A percentile compares a stretch with the other conserved stretches of the same genome.
Conservation (phyloP, 30 jellyfish, hydroid and myxozoan species). For the Aurelia aurita region DNA sequence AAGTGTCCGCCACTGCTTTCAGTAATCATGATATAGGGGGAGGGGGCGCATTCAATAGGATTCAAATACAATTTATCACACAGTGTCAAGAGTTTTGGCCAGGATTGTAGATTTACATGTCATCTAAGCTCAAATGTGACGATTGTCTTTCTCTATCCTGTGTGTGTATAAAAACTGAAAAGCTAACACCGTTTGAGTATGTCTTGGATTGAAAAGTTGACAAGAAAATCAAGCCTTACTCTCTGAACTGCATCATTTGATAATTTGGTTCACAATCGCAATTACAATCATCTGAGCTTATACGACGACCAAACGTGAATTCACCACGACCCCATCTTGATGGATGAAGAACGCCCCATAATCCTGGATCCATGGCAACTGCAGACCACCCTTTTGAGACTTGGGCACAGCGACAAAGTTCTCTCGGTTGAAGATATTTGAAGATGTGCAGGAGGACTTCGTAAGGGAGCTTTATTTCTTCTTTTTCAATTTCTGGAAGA, state of each 20-base stretch:
- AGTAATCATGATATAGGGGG: no score
- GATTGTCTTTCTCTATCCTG: no score
- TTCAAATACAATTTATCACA: no score
- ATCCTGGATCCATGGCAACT: constrained; percentile 62
- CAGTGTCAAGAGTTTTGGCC: no score
- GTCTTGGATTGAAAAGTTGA: no score
- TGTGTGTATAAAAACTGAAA: no score
- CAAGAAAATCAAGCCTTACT: constrained; percentile 45
- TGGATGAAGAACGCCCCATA: constrained; percentile 87
- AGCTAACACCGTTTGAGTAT: no score
- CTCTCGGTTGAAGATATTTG: constrained; percentile 88
- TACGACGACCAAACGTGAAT: constrained; percentile 73
- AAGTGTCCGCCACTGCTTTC: no score
- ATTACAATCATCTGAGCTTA: constrained; percentile 83
- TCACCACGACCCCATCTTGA: constrained; percentile 92
- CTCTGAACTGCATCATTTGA: constrained; percentile 71
- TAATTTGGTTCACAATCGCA: constrained; percentile 96
- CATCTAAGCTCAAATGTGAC: no score
- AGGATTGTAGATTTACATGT: no score
- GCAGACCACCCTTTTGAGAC: constrained; percentile 60
- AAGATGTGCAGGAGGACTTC: constrained; percentile 70
- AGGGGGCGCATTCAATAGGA: no score
- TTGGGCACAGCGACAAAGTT: constrained; percentile 90
- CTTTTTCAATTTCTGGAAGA: not conserved
- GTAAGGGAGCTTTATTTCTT: constrained; percentile 56